phyloP scores from a whole-genome alignment of 2,113 vertebrate genomes.

The Sinosuthora webbiana region DNA sequence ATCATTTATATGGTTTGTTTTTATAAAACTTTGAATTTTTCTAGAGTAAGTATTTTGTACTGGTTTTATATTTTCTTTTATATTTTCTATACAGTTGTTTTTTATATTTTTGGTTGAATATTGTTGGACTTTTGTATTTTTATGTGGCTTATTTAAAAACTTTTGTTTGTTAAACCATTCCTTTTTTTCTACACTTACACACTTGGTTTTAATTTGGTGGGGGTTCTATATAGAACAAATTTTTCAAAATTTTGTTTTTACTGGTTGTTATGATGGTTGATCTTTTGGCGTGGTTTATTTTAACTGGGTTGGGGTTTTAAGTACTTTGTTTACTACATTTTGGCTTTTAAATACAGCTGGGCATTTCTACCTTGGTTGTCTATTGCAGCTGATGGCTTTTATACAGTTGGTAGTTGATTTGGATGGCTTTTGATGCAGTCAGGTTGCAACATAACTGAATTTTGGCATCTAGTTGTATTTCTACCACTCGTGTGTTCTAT shows the following conservation, averaged over 20 bases:
- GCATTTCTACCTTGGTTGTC: not conserved
- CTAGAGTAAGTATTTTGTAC: not conserved
- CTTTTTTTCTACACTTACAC: not conserved
- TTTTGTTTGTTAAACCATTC: not conserved
- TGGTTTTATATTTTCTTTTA: not conserved
- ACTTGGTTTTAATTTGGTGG: not conserved
- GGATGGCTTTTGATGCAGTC: not conserved
- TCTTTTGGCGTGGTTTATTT: not conserved
- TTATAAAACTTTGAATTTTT: not conserved
- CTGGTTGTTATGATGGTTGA: not conserved
- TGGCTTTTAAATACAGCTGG: not conserved
- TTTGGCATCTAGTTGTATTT: not conserved
- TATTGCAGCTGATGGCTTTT: not conserved
- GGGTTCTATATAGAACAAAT: rapidly evolving
- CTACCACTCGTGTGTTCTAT: too few relatives aligned
- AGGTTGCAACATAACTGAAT: not conserved
- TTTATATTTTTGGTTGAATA: not conserved
- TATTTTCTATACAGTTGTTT: not conserved
- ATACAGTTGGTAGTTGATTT: not conserved
- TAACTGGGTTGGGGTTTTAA: not conserved
- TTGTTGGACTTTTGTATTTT: not conserved
- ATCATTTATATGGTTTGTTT: not conserved
- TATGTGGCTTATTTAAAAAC: not conserved
- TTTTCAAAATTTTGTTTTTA: not conserved
- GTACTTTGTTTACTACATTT: not conserved